phyloP scores from a whole-genome alignment of 2,888 invertebrate species.

The Oscheius sp. region DNA sequence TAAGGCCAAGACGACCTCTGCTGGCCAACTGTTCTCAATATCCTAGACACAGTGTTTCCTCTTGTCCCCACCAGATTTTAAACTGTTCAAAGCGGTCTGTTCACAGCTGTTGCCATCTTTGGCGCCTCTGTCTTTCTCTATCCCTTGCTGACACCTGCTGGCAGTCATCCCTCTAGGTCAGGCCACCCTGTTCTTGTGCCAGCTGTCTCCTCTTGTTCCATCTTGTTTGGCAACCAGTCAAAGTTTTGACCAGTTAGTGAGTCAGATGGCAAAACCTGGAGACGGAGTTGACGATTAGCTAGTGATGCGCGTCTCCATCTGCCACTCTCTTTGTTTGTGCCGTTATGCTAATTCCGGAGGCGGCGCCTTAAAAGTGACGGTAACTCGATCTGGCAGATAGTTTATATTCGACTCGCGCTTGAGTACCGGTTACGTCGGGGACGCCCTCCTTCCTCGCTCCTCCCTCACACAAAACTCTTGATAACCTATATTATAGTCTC shows the following conservation, averaged over 20 bases:
- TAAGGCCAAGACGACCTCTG: slow-evolving; percentile 14
- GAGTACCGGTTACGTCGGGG: slow-evolving; percentile 39
- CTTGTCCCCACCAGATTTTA: slow-evolving; percentile 1
- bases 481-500: background rate
- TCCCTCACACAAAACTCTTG: slow-evolving; percentile 20
- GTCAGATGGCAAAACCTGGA: slow-evolving; percentile 8
- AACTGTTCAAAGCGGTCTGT: background rate
- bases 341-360: slow-evolving; percentile 36
- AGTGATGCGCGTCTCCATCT: slow-evolving; percentile 30
- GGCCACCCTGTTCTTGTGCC: slow-evolving; percentile 23
- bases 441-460: slow-evolving; percentile 22
- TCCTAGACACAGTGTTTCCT: background rate
- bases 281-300: slow-evolving; percentile 5
- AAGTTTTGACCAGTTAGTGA: too few relatives aligned
- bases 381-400: slow-evolving; percentile 41
- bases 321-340: slow-evolving; percentile 40
- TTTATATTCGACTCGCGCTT: slow-evolving; percentile 36
- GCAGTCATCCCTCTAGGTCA: slow-evolving; percentile 7
- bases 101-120: slow-evolving; percentile 25
- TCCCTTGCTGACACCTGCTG: slow-evolving; percentile 2
- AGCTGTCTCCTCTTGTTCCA: background rate
- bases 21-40: slow-evolving; percentile 22
- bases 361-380: slow-evolving; percentile 34
- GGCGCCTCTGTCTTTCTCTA: slow-evolving; percentile 1
- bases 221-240: too few relatives aligned